Evolutionary conservation across 2,113 vertebrate genomes (phyloP).

Genomic region (Stegostoma tigrinum): DNA sequence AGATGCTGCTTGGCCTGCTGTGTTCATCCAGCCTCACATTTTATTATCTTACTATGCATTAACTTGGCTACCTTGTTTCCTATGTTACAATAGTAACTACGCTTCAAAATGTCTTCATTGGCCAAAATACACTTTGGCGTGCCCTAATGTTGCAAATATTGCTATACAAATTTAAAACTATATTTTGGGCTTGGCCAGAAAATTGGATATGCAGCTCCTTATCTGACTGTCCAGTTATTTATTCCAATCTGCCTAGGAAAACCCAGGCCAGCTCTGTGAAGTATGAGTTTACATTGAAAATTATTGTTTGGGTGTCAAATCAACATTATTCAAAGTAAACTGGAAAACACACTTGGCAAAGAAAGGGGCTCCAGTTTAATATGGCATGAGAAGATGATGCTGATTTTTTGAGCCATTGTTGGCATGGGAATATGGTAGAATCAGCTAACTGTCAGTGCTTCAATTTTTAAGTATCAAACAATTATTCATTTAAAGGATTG

Average conservation of each 20-base stretch:
- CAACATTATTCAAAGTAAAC: not conserved
- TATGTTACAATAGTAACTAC: not conserved
- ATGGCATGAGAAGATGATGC: no score
- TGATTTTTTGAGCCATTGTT: no score
- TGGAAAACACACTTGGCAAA: no score
- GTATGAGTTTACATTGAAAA: not conserved
- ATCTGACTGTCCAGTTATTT: not conserved
- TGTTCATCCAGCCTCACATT: no score
- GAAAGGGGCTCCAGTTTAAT: no score
- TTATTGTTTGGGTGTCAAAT: not conserved
- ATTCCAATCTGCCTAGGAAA: not conserved
- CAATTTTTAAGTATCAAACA: no score
- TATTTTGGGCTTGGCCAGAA: not conserved
- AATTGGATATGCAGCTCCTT: not conserved
- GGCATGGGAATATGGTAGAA: no score
- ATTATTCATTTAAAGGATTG: no score
- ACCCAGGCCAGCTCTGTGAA: not conserved
- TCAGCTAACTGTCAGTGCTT: no score
- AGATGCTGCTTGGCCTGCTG: no score
- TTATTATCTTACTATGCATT: not conserved
- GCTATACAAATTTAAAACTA: no score
- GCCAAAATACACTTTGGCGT: not conserved
- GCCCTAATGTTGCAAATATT: not conserved
- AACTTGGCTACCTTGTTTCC: not conserved
- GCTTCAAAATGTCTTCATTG: not conserved